These are phyloP conservation scores for Psittacula echo DNA, from an alignment of 2,797 vertebrate species.

Conservation along the genomic window DNA sequence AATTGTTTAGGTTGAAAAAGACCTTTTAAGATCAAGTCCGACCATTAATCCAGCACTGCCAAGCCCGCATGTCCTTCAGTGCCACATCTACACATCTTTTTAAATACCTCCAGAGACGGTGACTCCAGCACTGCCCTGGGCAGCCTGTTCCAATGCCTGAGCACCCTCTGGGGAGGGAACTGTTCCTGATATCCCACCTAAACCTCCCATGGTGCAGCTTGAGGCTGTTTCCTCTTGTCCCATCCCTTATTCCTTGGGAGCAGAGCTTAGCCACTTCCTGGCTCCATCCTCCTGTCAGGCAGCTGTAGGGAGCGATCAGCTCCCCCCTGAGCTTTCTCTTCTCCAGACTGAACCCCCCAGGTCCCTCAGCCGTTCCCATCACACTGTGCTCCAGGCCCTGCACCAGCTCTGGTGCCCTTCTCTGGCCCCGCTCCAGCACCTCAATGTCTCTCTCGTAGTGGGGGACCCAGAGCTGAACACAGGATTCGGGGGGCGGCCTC, in stretches of 20 bases:
- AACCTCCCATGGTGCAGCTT: neutral
- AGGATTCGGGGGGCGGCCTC: neutral
- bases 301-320: neutral
- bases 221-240: neutral
- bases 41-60: neutral
- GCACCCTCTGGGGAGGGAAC: neutral
- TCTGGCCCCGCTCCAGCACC: neutral
- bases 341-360: neutral
- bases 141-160: neutral
- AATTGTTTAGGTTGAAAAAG: neutral
- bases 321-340: neutral
- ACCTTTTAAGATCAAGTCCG: neutral
- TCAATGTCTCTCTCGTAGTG: neutral
- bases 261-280: neutral
- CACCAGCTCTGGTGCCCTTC: neutral
- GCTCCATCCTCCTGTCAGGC: neutral
- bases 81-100: neutral
- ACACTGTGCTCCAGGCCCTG: neutral
- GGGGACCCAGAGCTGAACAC: neutral
- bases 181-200: neutral
- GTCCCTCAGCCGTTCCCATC: neutral
- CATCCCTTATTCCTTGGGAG: neutral
- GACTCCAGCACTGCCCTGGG: neutral
- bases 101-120: neutral
- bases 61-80: neutral